Percentiles rank a stretch among this genome's conserved stretches.
Evolutionary conservation across 2,888 invertebrate species (phyloP).

Genomic region (Chelonus formosanus): DNA sequence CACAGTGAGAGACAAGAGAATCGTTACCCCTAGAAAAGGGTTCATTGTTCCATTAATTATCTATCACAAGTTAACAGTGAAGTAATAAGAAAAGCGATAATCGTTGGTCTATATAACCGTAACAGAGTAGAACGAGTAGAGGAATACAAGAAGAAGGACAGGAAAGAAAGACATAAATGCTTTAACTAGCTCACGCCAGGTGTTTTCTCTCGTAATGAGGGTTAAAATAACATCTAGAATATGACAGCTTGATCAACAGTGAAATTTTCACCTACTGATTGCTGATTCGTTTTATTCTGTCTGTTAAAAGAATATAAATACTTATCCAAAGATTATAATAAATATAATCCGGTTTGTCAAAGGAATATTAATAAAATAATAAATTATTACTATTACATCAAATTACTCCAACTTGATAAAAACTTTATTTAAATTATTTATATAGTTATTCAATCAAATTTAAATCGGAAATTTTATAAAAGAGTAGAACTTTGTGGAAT

Average conservation of each 20-base stretch:
- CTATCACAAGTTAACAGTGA: constrained; percentile 29
- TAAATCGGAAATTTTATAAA: too few species aligned
- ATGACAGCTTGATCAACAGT: constrained; percentile 7
- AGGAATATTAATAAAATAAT: too few species aligned
- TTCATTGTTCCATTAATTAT: constrained; percentile 48
- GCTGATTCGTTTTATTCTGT: too few species aligned
- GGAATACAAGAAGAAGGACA: constrained; percentile 1
- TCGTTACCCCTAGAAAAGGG: constrained; percentile 85
- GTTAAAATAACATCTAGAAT: constrained; percentile 28
- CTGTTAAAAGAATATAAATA: too few species aligned
- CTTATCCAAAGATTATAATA: too few species aligned
- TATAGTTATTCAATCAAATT: too few species aligned
- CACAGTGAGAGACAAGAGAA: constrained; percentile 96
- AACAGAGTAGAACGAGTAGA: not conserved
- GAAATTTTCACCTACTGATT: not conserved
- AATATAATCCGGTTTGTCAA: too few species aligned
- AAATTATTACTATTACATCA: too few species aligned
- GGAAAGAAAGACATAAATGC: constrained; percentile 2
- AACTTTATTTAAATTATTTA: too few species aligned
- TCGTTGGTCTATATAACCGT: constrained; percentile 12
- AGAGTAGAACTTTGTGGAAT: too few species aligned
- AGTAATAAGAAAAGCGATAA: constrained; percentile 34
- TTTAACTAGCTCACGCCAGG: constrained; percentile 9
- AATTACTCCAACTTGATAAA: too few species aligned
- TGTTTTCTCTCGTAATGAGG: constrained; percentile 14